Conservation (phyloP, 2,797 vertebrate genomes). For the Enteromius viviparus region DNA sequence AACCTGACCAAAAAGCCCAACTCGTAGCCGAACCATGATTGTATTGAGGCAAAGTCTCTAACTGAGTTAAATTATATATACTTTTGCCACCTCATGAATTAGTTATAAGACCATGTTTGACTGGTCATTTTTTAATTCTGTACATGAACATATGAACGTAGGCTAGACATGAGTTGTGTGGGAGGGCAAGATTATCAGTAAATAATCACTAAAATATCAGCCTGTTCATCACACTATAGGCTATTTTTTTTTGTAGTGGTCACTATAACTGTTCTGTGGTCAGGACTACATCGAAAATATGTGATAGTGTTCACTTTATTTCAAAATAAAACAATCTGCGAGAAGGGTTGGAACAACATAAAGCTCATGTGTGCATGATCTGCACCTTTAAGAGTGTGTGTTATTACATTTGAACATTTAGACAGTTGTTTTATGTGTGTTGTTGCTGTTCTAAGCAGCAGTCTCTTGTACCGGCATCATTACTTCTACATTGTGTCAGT, state of each 20-base stretch:
- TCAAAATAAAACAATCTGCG: background rate
- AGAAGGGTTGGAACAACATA: background rate
- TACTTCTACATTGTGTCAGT: slow-evolving; percentile 70
- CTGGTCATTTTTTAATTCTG: slow-evolving; percentile 1
- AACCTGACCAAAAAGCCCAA: background rate
- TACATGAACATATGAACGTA: slow-evolving; percentile 12
- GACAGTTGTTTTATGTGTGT: slow-evolving; percentile 69
- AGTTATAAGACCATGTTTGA: background rate
- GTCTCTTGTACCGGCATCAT: slow-evolving; percentile 74
- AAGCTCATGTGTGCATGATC: background rate
- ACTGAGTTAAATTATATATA: background rate
- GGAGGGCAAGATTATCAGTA: slow-evolving; percentile 2
- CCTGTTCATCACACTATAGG: background rate
- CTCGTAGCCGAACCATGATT: background rate
- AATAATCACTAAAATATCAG: slow-evolving; percentile 21
- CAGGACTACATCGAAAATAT: background rate
- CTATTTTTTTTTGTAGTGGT: background rate
- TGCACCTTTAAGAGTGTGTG: background rate
- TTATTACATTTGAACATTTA: slow-evolving; percentile 1
- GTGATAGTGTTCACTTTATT: background rate
- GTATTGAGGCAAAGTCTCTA: background rate
- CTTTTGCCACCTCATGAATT: background rate
- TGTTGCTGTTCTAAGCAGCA: slow-evolving; percentile 76
- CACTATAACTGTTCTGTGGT: background rate
- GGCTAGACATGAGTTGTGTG: background rate